A percentile compares a stretch with the other conserved stretches of the same genome.
Evolutionary conservation across 2,797 vertebrate species (phyloP).

Genomic region (Oreonectes daqikongensis): DNA sequence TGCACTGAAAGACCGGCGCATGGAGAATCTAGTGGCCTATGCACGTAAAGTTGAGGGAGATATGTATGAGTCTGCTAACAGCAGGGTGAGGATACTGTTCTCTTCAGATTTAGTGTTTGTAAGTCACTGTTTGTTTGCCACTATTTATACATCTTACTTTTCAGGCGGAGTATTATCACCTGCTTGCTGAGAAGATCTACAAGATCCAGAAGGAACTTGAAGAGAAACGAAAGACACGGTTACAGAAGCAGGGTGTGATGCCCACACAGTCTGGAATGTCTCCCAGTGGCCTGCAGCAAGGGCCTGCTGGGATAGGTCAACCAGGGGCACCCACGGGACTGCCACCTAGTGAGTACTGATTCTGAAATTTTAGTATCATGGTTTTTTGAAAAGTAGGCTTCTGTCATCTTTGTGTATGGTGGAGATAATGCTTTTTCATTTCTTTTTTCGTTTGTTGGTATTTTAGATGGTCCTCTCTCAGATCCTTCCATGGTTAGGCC

Average conservation of each 20-base stretch:
- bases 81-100: slow-evolving; percentile 85
- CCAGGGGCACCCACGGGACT: slow-evolving; percentile 76
- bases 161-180: slow-evolving; percentile 95
- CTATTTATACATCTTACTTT: neutral
- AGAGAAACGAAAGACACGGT: slow-evolving; percentile 91
- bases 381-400: neutral
- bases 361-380: neutral
- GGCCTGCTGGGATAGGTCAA: slow-evolving; percentile 70
- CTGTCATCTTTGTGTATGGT: too few relatives aligned
- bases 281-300: slow-evolving; percentile 76
- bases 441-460: neutral
- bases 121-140: too few relatives aligned
- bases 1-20: slow-evolving; percentile 93
- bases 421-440: neutral
- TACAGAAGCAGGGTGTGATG: slow-evolving; percentile 92
- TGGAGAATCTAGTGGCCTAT: slow-evolving; percentile 98
- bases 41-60: slow-evolving; percentile 96
- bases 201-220: slow-evolving; percentile 98
- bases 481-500: slow-evolving; percentile 88
- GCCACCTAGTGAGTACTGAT: slow-evolving; percentile 87
- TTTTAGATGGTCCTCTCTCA: slow-evolving; percentile 86
- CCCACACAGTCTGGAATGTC: slow-evolving; percentile 75
- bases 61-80: slow-evolving; percentile 98
- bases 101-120: too few relatives aligned
- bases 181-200: slow-evolving; percentile 96